Percentiles rank a stretch among this genome's conserved stretches.
Conservation (phyloP, 2,888 invertebrate species). For the Callinectes sapidus region DNA sequence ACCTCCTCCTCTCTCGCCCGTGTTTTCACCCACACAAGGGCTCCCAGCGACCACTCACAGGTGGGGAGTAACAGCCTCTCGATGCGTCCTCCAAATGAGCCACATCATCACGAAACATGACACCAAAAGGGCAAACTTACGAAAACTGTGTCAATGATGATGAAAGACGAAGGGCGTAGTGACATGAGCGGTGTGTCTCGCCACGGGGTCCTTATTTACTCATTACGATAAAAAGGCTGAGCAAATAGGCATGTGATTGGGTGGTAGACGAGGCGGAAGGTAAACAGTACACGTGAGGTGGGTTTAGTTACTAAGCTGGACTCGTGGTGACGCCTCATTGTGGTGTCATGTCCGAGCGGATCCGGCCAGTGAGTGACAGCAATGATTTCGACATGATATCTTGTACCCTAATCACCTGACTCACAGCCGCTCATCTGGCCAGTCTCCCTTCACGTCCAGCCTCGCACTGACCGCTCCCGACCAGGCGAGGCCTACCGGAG, state of each 20-base stretch:
- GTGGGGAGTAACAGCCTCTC: neutral
- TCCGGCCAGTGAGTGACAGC: neutral
- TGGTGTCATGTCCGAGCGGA: neutral
- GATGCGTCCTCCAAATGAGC: neutral
- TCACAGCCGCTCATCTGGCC: neutral
- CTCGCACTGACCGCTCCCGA: neutral
- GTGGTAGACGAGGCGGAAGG: neutral
- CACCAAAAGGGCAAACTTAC: neutral
- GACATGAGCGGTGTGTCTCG: neutral
- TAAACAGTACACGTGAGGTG: neutral
- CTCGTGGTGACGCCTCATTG: neutral
- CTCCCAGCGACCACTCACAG: neutral
- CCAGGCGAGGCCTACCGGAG: neutral
- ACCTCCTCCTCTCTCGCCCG: neutral
- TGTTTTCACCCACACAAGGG: neutral
- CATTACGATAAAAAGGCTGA: neutral
- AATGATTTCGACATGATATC: neutral
- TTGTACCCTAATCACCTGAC: neutral
- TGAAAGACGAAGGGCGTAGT: neutral
- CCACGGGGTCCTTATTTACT: neutral
- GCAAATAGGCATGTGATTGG: neutral
- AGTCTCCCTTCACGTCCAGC: neutral
- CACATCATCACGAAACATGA: neutral
- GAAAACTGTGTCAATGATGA: neutral
- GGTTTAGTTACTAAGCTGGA: neutral